Conservation (phyloP, 2,888 invertebrate genomes). For the Buathra laborator region DNA sequence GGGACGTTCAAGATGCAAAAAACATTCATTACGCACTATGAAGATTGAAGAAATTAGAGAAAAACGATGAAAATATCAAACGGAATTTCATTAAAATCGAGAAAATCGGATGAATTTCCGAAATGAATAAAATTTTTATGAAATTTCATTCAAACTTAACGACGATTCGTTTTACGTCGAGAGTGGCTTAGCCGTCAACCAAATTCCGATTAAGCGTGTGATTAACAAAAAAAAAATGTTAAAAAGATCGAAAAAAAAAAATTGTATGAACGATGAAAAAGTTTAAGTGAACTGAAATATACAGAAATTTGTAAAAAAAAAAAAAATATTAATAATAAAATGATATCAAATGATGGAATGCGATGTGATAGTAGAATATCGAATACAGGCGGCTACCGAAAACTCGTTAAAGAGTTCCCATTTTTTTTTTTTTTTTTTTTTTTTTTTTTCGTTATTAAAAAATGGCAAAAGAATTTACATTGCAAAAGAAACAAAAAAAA, state of each 20-base stretch:
- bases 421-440: neutral
- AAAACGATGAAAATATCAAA: constrained; percentile 20
- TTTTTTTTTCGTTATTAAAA: constrained; percentile 13
- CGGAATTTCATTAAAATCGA: constrained; percentile 61
- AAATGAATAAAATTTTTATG: constrained; percentile 61
- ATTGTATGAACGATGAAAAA: constrained; percentile 56
- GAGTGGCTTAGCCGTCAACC: constrained; percentile 73
- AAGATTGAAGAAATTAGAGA: constrained; percentile 22
- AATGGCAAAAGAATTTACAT: constrained; percentile 47
- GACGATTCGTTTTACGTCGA: constrained; percentile 52
- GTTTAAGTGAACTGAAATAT: constrained; percentile 39
- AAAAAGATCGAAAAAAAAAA: constrained; percentile 51
- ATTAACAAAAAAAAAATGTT: constrained; percentile 54
- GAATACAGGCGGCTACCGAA: constrained; percentile 49
- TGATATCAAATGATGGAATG: constrained; percentile 43
- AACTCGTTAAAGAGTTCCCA: constrained; percentile 41
- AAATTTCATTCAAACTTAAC: constrained; percentile 2
- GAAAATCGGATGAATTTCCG: constrained; percentile 69
- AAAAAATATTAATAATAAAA: constrained; percentile 42
- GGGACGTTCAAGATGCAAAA: constrained; percentile 73
- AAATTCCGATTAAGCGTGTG: constrained; percentile 68
- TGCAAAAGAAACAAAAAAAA: constrained; percentile 38
- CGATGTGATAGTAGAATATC: constrained; percentile 49
- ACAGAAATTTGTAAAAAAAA: constrained; percentile 45
- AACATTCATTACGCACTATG: constrained; percentile 70